Evolutionary conservation across 2,797 vertebrate species (phyloP).

Genomic region (Sparus aurata): DNA sequence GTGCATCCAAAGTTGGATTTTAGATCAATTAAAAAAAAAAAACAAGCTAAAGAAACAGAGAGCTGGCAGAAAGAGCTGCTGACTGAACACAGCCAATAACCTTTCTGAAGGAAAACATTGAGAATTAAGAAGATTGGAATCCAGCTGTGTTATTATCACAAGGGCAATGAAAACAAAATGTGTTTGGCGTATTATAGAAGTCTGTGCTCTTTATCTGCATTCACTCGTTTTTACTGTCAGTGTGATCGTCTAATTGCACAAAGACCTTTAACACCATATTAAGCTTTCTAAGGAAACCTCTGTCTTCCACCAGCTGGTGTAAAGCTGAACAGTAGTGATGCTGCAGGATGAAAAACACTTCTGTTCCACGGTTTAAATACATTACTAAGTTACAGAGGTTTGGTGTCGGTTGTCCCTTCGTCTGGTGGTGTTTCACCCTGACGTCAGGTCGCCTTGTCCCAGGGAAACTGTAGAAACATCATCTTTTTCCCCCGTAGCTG

Average conservation of each 20-base stretch:
- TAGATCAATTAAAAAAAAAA: conserved; percentile 16
- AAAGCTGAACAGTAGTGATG: neutral
- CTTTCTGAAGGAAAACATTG: neutral
- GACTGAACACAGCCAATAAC: neutral
- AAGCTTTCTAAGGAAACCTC: neutral
- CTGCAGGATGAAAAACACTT: neutral
- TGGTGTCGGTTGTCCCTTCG: no score
- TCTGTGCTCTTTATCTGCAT: neutral
- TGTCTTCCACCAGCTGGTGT: no score
- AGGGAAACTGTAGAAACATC: no score
- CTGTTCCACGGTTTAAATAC: neutral
- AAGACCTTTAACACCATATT: neutral
- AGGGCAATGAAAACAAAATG: neutral
- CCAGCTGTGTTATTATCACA: neutral
- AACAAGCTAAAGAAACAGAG: neutral
- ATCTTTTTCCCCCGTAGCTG: no score
- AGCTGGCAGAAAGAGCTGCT: neutral
- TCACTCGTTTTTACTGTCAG: neutral
- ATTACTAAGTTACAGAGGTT: neutral
- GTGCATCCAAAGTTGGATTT: neutral
- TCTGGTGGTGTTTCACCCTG: no score
- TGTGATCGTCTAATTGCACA: neutral
- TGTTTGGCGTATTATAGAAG: neutral
- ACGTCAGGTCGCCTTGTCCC: no score
- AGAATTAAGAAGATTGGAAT: neutral